Conservation (phyloP, 2,797 vertebrate genomes). For the Coregonus suidteri region DNA sequence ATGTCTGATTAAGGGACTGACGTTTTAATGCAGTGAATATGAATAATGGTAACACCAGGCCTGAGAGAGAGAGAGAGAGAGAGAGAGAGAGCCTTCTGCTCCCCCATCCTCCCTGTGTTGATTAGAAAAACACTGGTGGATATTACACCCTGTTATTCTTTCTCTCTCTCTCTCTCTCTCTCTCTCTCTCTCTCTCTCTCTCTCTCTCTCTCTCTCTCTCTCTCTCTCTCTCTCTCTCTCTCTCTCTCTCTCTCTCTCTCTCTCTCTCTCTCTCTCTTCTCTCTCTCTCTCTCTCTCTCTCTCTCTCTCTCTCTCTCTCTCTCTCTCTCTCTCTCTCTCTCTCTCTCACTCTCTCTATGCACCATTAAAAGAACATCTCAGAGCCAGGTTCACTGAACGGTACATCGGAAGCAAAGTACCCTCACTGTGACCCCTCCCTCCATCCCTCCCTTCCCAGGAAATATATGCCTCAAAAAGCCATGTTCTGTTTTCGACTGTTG, state of each 20-base stretch:
- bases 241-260: no score
- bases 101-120: constrained; percentile 61
- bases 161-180: constrained; percentile 50
- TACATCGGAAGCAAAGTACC: constrained; percentile 55
- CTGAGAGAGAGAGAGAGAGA: constrained; percentile 40
- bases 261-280: constrained; percentile 46
- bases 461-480: constrained; percentile 53
- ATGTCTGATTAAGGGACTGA: constrained; percentile 43
- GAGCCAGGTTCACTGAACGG: constrained; percentile 50
- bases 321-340: constrained; percentile 45
- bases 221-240: no score
- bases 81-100: constrained; percentile 59
- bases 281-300: constrained; percentile 48
- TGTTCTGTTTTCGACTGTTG: constrained; percentile 43
- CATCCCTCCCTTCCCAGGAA: constrained; percentile 49
- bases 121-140: constrained; percentile 73
- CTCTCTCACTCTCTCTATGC: constrained; percentile 56
- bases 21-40: constrained; percentile 57
- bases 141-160: constrained; percentile 73
- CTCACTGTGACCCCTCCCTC: constrained; percentile 45
- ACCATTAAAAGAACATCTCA: constrained; percentile 69
- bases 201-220: constrained; percentile 38
- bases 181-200: constrained; percentile 46
- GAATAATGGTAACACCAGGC: constrained; percentile 64
- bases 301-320: constrained; percentile 46